Base-by-base conservation (phyloP, 2,888 invertebrate species). In the Antheraea assamensis region DNA sequence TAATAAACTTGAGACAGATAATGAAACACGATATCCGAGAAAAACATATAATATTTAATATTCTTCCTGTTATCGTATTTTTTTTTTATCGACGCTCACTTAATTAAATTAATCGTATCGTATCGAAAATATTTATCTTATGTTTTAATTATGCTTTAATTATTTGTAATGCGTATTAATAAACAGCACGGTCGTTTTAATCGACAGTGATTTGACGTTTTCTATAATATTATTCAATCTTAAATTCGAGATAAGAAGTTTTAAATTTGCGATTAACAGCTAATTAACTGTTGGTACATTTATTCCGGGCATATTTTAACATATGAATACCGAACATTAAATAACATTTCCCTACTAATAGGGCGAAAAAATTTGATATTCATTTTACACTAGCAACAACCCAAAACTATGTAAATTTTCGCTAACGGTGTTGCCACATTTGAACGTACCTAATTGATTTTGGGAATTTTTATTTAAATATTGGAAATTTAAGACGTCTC, bases 61-160 rank as follows among this genome's bases (percentile, higher is more conserved):
- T 49, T 58, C 31, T n/a, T n/a, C 27, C 31, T 71, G 52, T 58
- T 52, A 27, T 55, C 58, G 15, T 52, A 71, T 71, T 71, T 71
- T 49, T 71, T 55, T 71, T 71, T 71, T 49, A 58, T 55, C 7
- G 15, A 30, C 17, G 7, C 17, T 10, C 49, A 55, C 10, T 49
- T 71, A 58, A 71, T 71, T 71, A 31, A 71, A 71, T 71, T 71
- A 71, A 55, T 71, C 71, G 17, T 35, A 58, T 71, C n/a, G 15
- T 71, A 71, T 35, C 58, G 13, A 55, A 19, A 55, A 30, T 31
- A n/a, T n/a, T 71, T 71, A 71, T 71, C 71, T 15, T 58, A n/a
- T 35, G 58, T 71, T 71, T 55, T 71, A 71, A 71, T 71, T 71
- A 71, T 71, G 21, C 21, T 71, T 71, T 61, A 70, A 47, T 71